A percentile compares a stretch with the other conserved stretches of the same genome.
Evolutionary conservation across 1,140 invertebrate genomes (phyloP).

Genomic region (Paraescarpia echinospica): DNA sequence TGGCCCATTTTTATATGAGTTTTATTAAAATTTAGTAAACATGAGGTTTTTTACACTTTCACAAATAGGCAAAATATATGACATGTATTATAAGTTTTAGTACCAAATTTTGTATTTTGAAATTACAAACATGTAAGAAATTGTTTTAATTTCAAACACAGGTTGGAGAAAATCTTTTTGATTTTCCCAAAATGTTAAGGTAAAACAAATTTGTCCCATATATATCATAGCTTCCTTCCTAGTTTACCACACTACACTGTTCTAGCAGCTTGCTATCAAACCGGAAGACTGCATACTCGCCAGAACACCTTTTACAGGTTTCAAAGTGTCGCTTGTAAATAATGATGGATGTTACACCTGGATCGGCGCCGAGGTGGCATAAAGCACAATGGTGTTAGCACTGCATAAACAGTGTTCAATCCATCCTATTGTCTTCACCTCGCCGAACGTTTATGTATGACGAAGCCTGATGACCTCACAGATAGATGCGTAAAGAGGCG

Average conservation of each 20-base stretch:
- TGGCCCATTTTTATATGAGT: too few relatives aligned
- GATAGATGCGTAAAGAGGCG: background rate
- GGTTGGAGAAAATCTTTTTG: background rate
- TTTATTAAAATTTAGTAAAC: too few relatives aligned
- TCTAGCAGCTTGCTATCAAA: background rate
- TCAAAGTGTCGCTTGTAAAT: background rate
- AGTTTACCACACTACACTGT: background rate
- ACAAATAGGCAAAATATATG: too few relatives aligned
- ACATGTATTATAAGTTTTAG: too few relatives aligned
- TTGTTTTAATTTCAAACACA: background rate
- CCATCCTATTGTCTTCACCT: background rate
- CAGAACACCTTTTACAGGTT: background rate
- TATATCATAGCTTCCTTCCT: background rate
- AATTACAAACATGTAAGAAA: too few relatives aligned
- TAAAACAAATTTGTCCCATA: background rate
- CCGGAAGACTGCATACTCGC: background rate
- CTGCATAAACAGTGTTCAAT: background rate
- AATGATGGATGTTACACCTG: conserved; percentile 5
- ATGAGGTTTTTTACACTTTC: too few relatives aligned
- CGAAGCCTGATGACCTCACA: background rate
- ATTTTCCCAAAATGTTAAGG: background rate
- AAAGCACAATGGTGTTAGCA: background rate
- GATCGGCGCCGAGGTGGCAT: background rate
- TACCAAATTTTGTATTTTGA: too few relatives aligned
- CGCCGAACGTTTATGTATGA: background rate